Percentiles rank a stretch among this genome's conserved stretches.
phyloP scores from a whole-genome alignment of 2,797 vertebrate species.

The Pelodytes ibericus region DNA sequence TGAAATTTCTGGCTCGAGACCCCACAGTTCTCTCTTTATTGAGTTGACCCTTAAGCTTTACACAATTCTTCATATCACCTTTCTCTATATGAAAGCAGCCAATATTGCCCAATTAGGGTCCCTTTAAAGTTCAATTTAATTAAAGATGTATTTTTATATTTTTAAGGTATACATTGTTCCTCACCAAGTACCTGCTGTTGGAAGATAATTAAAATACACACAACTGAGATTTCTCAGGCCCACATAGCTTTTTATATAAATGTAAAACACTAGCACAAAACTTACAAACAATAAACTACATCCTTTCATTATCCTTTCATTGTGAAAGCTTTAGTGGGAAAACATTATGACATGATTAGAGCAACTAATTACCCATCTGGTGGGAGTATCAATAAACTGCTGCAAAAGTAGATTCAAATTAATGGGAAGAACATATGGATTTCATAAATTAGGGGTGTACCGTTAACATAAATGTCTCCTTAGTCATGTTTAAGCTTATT shows the following conservation, averaged over 20 bases:
- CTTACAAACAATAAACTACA: not conserved
- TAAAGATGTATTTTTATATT: no score
- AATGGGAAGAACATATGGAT: not conserved
- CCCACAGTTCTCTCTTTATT: no score
- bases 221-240: not conserved
- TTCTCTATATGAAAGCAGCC: no score
- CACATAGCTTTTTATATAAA: not conserved
- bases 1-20: no score
- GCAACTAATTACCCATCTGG: not conserved
- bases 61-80: no score
- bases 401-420: not conserved
- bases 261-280: conserved; percentile 22
- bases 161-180: not conserved
- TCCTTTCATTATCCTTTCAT: not conserved
- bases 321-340: not conserved
- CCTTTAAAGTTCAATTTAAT: no score
- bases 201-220: not conserved
- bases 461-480: no score
- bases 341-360: not conserved
- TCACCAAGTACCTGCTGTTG: not conserved
- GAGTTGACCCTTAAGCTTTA: no score
- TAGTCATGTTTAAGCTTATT: no score
- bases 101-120: no score
- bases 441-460: not conserved
- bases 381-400: not conserved